A percentile compares a stretch with the other conserved stretches of the same genome.
Evolutionary conservation across 2,113 vertebrate genomes (phyloP).

Genomic region (Hassar affinis): DNA sequence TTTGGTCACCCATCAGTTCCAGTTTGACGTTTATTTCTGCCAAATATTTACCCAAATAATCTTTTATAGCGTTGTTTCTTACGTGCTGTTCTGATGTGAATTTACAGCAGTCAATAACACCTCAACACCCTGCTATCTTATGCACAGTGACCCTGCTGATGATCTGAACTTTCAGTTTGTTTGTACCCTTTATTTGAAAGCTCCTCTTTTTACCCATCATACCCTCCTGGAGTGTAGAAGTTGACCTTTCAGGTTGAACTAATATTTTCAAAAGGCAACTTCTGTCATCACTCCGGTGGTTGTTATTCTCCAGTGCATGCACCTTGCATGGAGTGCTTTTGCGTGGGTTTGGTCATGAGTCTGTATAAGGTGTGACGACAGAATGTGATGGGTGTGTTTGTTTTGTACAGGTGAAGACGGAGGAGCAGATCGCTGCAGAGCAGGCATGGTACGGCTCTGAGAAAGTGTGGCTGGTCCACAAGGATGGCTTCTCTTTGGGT

Average conservation of each 20-base stretch:
- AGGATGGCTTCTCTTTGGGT: constrained; percentile 96
- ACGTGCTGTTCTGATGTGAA: background rate
- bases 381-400: constrained; percentile 32
- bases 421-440: constrained; percentile 91
- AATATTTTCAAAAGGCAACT: background rate
- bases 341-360: background rate
- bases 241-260: constrained; percentile 31
- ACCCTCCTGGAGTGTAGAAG: background rate
- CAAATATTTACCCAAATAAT: background rate
- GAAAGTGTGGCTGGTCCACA: constrained; percentile 96
- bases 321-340: constrained; percentile 42
- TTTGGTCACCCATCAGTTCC: background rate
- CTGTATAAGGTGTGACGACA: background rate
- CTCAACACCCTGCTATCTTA: background rate
- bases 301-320: background rate
- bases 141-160: constrained; percentile 8
- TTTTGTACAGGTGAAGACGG: constrained; percentile 83
- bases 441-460: constrained; percentile 95
- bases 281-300: background rate
- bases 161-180: constrained; percentile 7
- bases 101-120: background rate
- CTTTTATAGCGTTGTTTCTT: background rate
- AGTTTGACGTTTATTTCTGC: background rate
- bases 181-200: constrained; percentile 1
- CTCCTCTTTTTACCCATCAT: background rate